phyloP scores from a whole-genome alignment of 2,113 vertebrate genomes.

The Anolis carolinensis region DNA sequence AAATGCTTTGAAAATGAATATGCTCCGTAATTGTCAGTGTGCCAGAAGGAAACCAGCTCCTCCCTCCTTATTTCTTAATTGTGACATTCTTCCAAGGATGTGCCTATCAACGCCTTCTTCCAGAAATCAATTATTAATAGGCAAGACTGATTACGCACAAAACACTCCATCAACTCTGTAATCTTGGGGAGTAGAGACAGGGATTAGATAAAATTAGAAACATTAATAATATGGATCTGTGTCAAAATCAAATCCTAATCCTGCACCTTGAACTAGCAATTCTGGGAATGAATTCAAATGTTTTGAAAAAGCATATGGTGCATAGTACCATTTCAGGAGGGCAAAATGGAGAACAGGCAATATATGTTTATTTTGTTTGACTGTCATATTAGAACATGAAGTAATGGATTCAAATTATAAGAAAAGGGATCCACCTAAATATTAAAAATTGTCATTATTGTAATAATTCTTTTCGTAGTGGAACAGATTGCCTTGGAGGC shows the following conservation, averaged over 20 bases:
- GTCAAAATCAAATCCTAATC: conserved; percentile 15
- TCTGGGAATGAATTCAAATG: conserved; percentile 6
- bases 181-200: conserved; percentile 15
- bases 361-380: not conserved
- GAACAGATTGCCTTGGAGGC: too few species aligned
- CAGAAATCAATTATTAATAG: conserved; percentile 47
- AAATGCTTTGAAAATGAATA: conserved; percentile 45
- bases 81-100: conserved; percentile 24
- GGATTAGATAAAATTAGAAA: conserved; percentile 32
- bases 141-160: conserved; percentile 25
- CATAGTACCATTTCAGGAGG: not conserved
- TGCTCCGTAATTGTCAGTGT: conserved; percentile 9
- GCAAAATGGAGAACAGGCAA: not conserved
- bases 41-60: conserved; percentile 14
- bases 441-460: too few species aligned
- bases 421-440: too few species aligned
- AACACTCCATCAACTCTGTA: not conserved
- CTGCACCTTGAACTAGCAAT: not conserved
- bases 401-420: too few species aligned
- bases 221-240: conserved; percentile 30
- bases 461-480: too few species aligned
- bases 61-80: not conserved
- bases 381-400: not conserved
- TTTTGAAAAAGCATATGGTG: not conserved
- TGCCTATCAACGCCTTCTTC: conserved; percentile 28